These are phyloP conservation scores for Alces alces DNA, from an alignment of 2,113 vertebrate species.

Conservation along the genomic window DNA sequence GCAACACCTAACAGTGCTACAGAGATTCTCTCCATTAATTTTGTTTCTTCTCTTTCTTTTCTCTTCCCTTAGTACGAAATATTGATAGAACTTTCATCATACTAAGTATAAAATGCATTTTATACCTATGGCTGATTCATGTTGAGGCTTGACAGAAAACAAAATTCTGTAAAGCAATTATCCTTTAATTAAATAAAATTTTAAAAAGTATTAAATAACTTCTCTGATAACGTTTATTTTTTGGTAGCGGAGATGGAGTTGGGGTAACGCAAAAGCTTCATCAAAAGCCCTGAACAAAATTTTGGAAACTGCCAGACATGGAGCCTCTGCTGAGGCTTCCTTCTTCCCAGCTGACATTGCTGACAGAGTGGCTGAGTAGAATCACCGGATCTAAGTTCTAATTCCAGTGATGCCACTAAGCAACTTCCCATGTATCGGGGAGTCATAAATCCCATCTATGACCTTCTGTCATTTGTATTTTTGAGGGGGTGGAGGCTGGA, in stretches of 20 bases:
- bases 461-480: background rate
- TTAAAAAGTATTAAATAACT: background rate
- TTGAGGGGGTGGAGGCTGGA: background rate
- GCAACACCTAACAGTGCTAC: background rate
- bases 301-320: background rate
- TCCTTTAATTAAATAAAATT: background rate
- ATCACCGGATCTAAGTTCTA: background rate
- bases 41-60: background rate
- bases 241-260: background rate
- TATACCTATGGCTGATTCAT: background rate
- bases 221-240: background rate
- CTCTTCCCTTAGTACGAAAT: background rate
- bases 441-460: background rate
- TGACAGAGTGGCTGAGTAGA: background rate
- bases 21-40: background rate
- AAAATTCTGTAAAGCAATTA: background rate
- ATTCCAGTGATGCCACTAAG: background rate
- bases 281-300: background rate
- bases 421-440: background rate
- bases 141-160: background rate
- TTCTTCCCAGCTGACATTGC: background rate
- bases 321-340: background rate
- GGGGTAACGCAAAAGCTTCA: background rate
- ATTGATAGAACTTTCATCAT: background rate
- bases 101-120: background rate